Conservation (phyloP, 2,888 invertebrate species). For the Agrochola circellaris region DNA sequence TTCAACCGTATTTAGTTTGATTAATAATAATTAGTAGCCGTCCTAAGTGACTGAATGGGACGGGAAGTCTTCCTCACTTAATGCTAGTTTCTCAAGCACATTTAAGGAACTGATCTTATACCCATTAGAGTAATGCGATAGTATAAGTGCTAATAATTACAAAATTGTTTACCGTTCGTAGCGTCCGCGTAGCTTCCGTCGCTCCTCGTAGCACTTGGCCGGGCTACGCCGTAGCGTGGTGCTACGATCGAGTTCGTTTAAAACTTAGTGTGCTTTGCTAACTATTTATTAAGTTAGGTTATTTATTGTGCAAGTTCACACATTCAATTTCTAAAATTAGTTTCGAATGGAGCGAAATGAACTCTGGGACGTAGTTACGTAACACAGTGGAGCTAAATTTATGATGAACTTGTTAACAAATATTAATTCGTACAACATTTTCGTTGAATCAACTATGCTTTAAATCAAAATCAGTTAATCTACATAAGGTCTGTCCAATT, state of each 20-base stretch:
- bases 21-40: not conserved
- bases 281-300: slow-evolving; percentile 64
- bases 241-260: slow-evolving; percentile 57
- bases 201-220: slow-evolving; percentile 46
- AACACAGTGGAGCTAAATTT: slow-evolving; percentile 23
- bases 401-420: slow-evolving; percentile 31
- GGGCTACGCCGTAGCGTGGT: slow-evolving; percentile 57
- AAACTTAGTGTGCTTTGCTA: slow-evolving; percentile 59
- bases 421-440: not conserved
- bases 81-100: slow-evolving; percentile 8
- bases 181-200: slow-evolving; percentile 41
- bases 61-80: not conserved
- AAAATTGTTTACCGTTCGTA: slow-evolving; percentile 49
- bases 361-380: slow-evolving; percentile 34
- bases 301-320: slow-evolving; percentile 63
- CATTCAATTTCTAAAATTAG: slow-evolving; percentile 64
- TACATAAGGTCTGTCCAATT: slow-evolving; percentile 1
- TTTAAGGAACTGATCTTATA: slow-evolving; percentile 5
- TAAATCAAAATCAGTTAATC: slow-evolving; percentile 5
- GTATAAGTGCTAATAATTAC: slow-evolving; percentile 34
- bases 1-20: not conserved
- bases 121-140: slow-evolving; percentile 7
- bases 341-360: slow-evolving; percentile 44
- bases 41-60: slow-evolving; percentile 3
- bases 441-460: not conserved